Percentiles rank a stretch among this genome's conserved stretches.
phyloP scores from a whole-genome alignment of 2,113 vertebrate species.

The Eptesicus fuscus region DNA sequence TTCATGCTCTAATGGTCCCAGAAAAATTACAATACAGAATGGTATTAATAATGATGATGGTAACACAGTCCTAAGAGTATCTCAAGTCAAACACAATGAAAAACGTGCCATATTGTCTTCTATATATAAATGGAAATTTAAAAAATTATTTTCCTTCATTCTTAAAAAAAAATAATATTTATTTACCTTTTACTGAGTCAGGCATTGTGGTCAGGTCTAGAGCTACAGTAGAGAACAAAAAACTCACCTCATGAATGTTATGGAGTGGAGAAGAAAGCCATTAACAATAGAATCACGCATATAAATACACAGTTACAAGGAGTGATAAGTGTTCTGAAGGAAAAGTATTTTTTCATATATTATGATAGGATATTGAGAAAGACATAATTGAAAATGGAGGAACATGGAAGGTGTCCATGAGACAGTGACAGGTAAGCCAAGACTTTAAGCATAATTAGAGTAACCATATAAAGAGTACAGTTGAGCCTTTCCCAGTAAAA shows the following conservation, averaged over 20 bases:
- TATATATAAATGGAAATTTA: background rate
- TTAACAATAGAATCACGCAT: background rate
- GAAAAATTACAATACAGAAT: background rate
- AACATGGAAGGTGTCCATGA: background rate
- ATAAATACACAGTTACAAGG: background rate
- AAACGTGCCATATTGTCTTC: background rate
- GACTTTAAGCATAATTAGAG: background rate
- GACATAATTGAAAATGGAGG: background rate
- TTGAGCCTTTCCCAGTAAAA: background rate
- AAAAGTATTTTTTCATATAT: background rate
- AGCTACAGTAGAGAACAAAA: background rate
- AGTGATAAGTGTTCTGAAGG: background rate
- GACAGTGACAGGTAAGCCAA: background rate
- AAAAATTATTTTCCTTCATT: background rate
- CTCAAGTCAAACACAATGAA: background rate
- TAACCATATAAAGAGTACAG: too few species aligned
- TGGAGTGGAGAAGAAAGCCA: background rate
- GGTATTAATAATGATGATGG: background rate
- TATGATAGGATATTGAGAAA: background rate
- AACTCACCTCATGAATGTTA: background rate
- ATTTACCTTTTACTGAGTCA: background rate
- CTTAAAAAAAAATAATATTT: background rate
- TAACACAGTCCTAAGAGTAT: background rate
- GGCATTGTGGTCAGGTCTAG: background rate
- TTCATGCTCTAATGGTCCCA: background rate